phyloP scores from a whole-genome alignment of 1,140 invertebrate genomes.

The Drosophila watanabei region DNA sequence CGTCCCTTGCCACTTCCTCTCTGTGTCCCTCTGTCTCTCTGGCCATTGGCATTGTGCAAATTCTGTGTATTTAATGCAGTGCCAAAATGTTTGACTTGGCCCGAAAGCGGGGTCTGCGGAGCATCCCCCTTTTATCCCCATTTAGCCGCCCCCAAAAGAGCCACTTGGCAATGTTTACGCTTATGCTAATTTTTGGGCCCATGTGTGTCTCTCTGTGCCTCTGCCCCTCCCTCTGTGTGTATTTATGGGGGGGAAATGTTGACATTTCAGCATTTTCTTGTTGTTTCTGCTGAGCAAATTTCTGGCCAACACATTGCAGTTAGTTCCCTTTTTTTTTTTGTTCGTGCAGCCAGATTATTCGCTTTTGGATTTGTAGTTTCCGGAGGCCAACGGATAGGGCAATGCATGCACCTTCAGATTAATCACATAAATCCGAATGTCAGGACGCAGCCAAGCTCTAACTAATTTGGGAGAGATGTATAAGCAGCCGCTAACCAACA shows the following conservation, averaged over 20 bases:
- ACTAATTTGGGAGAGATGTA: constrained; percentile 31
- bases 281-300: constrained; percentile 19
- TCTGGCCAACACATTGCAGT: constrained; percentile 28
- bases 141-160: constrained; percentile 16
- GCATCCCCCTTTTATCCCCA: neutral
- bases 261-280: constrained; percentile 49
- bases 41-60: constrained; percentile 44
- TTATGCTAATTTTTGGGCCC: constrained; percentile 77
- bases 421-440: constrained; percentile 49
- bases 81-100: constrained; percentile 74
- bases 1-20: neutral
- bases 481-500: constrained; percentile 14
- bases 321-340: constrained; percentile 10
- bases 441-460: constrained; percentile 29
- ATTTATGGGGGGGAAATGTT: constrained; percentile 49
- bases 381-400: neutral
- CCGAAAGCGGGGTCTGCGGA: neutral
- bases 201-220: constrained; percentile 20
- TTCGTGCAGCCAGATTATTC: neutral
- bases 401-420: constrained; percentile 28
- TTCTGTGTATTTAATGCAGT: constrained; percentile 77
- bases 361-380: constrained; percentile 25
- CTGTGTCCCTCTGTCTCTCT: neutral
- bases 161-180: constrained; percentile 76
- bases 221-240: neutral